A percentile compares a stretch with the other conserved stretches of the same genome.
phyloP scores from a whole-genome alignment of 1,140 invertebrate species.

The Mamestra configurata region DNA sequence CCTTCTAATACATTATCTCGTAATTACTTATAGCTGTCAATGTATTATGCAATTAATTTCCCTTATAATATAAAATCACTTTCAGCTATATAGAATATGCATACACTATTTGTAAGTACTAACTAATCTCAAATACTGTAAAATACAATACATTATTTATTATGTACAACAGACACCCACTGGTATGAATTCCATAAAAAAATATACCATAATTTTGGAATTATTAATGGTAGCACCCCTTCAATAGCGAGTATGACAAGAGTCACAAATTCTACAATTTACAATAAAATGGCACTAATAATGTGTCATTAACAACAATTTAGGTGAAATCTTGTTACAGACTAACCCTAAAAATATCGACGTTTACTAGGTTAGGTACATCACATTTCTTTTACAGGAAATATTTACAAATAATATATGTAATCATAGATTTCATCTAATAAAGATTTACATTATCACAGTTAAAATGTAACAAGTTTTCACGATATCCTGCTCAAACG shows the following conservation, averaged over 20 bases:
- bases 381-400: slow-evolving; percentile 83
- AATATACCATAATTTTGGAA: slow-evolving; percentile 88
- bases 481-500: slow-evolving; percentile 74
- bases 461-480: slow-evolving; percentile 88
- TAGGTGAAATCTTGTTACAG: slow-evolving; percentile 88
- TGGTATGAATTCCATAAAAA: slow-evolving; percentile 87
- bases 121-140: slow-evolving; percentile 87
- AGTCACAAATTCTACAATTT: slow-evolving; percentile 87
- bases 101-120: slow-evolving; percentile 86
- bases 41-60: slow-evolving; percentile 85
- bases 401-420: slow-evolving; percentile 81
- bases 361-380: slow-evolving; percentile 82
- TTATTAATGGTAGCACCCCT: slow-evolving; percentile 89
- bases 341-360: slow-evolving; percentile 84
- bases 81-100: slow-evolving; percentile 86
- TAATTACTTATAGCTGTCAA: slow-evolving; percentile 84
- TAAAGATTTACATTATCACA: slow-evolving; percentile 87
- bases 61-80: slow-evolving; percentile 87
- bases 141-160: slow-evolving; percentile 85
- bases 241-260: slow-evolving; percentile 89
- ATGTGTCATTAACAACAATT: slow-evolving; percentile 86
- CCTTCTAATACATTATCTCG: slow-evolving; percentile 82
- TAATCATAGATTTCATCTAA: slow-evolving; percentile 85
- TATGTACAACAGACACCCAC: slow-evolving; percentile 87
- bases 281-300: slow-evolving; percentile 88